Percentiles rank a stretch among this genome's conserved stretches.
phyloP scores from a whole-genome alignment of 1,140 invertebrate species.

The Triops cancriformis region DNA sequence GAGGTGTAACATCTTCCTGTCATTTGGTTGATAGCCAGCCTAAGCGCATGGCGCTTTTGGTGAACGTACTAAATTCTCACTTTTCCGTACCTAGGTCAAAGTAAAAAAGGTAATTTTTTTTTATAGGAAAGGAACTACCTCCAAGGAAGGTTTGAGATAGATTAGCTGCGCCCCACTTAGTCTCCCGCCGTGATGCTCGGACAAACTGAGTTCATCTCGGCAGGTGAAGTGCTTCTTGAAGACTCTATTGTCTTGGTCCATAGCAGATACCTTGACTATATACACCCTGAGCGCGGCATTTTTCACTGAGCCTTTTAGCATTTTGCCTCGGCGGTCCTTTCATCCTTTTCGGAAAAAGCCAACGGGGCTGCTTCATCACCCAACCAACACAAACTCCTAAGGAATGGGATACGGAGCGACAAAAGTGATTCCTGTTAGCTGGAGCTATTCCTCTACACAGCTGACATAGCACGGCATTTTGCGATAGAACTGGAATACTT shows the following conservation, averaged over 20 bases:
- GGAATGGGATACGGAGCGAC: too few species aligned
- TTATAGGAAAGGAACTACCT: background rate
- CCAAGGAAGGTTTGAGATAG: background rate
- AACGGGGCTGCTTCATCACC: background rate
- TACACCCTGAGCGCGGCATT: background rate
- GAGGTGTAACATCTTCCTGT: conserved; percentile 9
- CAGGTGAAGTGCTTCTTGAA: conserved; percentile 5
- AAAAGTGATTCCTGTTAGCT: background rate
- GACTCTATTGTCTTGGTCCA: background rate
- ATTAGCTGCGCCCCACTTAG: conserved; percentile 9
- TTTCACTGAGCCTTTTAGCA: conserved; percentile 3
- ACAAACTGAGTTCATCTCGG: conserved; percentile 13
- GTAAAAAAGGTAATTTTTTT: background rate
- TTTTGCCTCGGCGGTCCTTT: background rate
- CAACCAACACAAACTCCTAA: background rate
- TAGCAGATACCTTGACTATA: background rate
- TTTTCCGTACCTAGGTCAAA: background rate
- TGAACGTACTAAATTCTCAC: background rate
- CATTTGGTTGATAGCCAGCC: conserved; percentile 2
- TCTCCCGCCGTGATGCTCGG: conserved; percentile 7
- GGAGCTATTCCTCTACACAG: background rate
- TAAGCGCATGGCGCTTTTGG: background rate
- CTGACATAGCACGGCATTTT: too few species aligned
- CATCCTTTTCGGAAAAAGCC: background rate
- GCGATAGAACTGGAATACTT: too few species aligned